phyloP scores from a whole-genome alignment of 2,888 invertebrate genomes.

The Epinotia demarniana region DNA sequence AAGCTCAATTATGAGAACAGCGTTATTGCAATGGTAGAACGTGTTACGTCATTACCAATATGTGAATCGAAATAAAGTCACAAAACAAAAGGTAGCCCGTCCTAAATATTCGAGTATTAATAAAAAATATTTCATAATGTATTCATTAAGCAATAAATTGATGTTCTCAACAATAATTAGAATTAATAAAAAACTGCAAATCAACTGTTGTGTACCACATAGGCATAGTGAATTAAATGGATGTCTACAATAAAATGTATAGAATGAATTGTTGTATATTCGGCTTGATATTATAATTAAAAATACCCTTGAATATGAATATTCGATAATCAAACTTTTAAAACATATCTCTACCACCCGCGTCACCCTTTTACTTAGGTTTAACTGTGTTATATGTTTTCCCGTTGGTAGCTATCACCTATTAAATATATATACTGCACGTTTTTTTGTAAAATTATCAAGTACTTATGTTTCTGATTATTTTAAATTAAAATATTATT shows the following conservation, averaged over 20 bases:
- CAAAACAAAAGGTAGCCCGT: conserved; percentile 26
- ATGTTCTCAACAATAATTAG: conserved; percentile 39
- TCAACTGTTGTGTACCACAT: conserved; percentile 39
- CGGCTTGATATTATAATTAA: conserved; percentile 3
- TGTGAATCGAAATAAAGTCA: conserved; percentile 2
- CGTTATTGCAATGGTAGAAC: conserved; percentile 4
- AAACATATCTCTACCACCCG: neutral
- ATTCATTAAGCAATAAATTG: conserved; percentile 34
- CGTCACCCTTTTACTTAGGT: neutral
- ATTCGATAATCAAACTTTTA: conserved; percentile 4
- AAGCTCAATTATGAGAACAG: conserved; percentile 29
- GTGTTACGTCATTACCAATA: neutral
- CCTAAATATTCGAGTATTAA: conserved; percentile 22
- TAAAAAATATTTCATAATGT: conserved; percentile 20
- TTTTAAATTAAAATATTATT: neutral
- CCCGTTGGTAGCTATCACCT: neutral
- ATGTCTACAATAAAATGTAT: conserved; percentile 17
- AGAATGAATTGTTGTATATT: conserved; percentile 14
- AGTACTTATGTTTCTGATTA: neutral
- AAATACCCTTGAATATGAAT: conserved; percentile 1
- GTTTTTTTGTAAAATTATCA: neutral
- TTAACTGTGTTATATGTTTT: neutral
- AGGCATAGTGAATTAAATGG: conserved; percentile 23
- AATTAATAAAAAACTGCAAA: conserved; percentile 6
- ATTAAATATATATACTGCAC: neutral